Evolutionary conservation across 2,888 invertebrate genomes (phyloP).

Genomic region (Diloba caeruleocephala): DNA sequence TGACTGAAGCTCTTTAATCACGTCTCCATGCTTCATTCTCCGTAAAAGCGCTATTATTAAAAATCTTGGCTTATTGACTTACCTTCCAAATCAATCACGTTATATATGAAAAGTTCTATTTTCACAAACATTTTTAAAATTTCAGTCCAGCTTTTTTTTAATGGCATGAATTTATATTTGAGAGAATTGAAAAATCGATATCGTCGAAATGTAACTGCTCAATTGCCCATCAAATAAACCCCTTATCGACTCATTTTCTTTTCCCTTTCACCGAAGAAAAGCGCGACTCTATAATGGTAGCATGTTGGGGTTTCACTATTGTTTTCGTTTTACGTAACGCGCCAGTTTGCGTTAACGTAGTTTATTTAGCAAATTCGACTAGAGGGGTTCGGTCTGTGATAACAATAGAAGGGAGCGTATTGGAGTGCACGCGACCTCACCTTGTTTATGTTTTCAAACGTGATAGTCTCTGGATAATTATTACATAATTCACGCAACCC

Average conservation of each 20-base stretch:
- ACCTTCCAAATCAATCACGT: slow-evolving; percentile 57
- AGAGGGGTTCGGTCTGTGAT: slow-evolving; percentile 48
- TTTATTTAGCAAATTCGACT: slow-evolving; percentile 48
- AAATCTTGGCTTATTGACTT: slow-evolving; percentile 56
- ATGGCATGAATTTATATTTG: slow-evolving; percentile 63
- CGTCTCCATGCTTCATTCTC: slow-evolving; percentile 53
- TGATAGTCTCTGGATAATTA: slow-evolving; percentile 65
- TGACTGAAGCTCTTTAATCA: slow-evolving; percentile 76
- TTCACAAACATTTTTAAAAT: slow-evolving; percentile 35
- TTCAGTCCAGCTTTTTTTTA: slow-evolving; percentile 47
- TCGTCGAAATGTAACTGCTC: slow-evolving; percentile 59
- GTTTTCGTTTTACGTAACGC: slow-evolving; percentile 61
- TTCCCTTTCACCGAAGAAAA: slow-evolving; percentile 59
- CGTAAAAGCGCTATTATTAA: slow-evolving; percentile 65
- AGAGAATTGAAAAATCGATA: slow-evolving; percentile 63
- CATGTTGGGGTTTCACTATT: slow-evolving; percentile 54
- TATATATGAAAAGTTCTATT: slow-evolving; percentile 32
- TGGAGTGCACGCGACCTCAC: slow-evolving; percentile 62
- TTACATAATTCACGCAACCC: slow-evolving; percentile 62
- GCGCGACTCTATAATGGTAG: slow-evolving; percentile 49
- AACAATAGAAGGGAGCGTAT: slow-evolving; percentile 61
- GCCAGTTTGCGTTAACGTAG: slow-evolving; percentile 56
- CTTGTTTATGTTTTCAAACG: slow-evolving; percentile 58
- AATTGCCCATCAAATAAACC: slow-evolving; percentile 67
- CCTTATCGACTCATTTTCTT: slow-evolving; percentile 72